Evolutionary conservation across 2,888 invertebrate species (phyloP).

Genomic region (Palloptera scutellata): DNA sequence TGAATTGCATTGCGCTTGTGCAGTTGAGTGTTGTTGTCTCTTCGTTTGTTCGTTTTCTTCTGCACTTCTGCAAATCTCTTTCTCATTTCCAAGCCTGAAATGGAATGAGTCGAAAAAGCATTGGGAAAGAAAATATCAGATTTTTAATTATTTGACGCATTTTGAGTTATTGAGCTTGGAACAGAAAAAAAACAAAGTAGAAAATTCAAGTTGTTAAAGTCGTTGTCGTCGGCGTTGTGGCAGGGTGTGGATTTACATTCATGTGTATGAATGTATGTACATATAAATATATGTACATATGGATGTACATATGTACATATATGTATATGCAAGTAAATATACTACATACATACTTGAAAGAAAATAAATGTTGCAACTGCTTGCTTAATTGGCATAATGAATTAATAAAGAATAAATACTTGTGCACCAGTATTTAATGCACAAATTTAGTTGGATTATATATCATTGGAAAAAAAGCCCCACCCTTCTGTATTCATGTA

Average conservation of each 20-base stretch:
- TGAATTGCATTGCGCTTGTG: conserved; percentile 22
- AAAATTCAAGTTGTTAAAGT: no score
- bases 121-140: conserved; percentile 23
- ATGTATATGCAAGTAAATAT: not conserved
- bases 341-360: not conserved
- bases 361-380: conserved; percentile 29
- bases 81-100: no score
- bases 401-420: conserved; percentile 56
- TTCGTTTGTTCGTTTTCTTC: no score
- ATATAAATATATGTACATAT: not conserved
- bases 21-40: conserved; percentile 5
- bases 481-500: conserved; percentile 31
- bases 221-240: no score
- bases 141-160: conserved; percentile 32
- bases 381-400: conserved; percentile 58
- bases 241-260: no score
- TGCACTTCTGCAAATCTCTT: no score
- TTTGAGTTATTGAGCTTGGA: conserved; percentile 8
- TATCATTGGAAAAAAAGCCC: conserved; percentile 35
- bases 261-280: not conserved
- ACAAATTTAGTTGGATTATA: conserved; percentile 16
- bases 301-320: not conserved
- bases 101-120: no score
- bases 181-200: not conserved
- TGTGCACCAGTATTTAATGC: conserved; percentile 28